Conservation (phyloP, 2,888 invertebrate genomes). For the Psylliodes chrysocephalus region DNA sequence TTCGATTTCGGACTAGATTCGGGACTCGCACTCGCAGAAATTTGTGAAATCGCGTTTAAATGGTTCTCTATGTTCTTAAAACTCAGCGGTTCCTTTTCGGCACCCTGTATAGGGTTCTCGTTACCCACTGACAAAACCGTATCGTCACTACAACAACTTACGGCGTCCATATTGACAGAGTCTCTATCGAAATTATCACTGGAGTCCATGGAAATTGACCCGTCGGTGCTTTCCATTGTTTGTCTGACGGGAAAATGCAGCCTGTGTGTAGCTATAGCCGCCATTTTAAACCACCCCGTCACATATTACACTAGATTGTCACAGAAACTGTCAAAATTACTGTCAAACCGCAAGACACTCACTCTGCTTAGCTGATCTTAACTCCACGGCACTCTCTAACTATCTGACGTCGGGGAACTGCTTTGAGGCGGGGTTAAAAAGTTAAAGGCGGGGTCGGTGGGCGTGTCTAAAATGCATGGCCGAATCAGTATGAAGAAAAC, state of each 20-base stretch:
- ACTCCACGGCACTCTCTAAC: conserved; percentile 58
- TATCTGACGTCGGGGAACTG: conserved; percentile 56
- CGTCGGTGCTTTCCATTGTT: conserved; percentile 57
- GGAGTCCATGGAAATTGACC: conserved; percentile 61
- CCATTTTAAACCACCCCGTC: conserved; percentile 48
- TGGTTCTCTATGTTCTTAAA: conserved; percentile 77
- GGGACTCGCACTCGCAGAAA: conserved; percentile 65
- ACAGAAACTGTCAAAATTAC: conserved; percentile 5
- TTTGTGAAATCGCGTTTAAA: conserved; percentile 74
- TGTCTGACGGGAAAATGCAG: conserved; percentile 55
- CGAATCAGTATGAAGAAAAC: conserved; percentile 55
- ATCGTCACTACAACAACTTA: conserved; percentile 79
- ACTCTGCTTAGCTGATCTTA: conserved; percentile 54
- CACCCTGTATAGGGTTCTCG: conserved; percentile 62
- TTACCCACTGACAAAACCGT: conserved; percentile 86
- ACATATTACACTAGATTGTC: conserved; percentile 16
- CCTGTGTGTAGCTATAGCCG: conserved; percentile 55
- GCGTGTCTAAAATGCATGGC: conserved; percentile 42
- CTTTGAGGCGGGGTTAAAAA: conserved; percentile 57
- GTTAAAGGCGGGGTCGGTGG: conserved; percentile 47
- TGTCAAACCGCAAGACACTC: conserved; percentile 22
- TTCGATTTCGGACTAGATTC: conserved; percentile 55
- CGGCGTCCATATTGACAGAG: conserved; percentile 65
- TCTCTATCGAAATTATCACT: conserved; percentile 59
- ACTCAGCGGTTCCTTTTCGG: conserved; percentile 62